A percentile compares a stretch with the other conserved stretches of the same genome.
Evolutionary conservation across 2,888 invertebrate genomes (phyloP).

Genomic region (Xestia rhomboidea): DNA sequence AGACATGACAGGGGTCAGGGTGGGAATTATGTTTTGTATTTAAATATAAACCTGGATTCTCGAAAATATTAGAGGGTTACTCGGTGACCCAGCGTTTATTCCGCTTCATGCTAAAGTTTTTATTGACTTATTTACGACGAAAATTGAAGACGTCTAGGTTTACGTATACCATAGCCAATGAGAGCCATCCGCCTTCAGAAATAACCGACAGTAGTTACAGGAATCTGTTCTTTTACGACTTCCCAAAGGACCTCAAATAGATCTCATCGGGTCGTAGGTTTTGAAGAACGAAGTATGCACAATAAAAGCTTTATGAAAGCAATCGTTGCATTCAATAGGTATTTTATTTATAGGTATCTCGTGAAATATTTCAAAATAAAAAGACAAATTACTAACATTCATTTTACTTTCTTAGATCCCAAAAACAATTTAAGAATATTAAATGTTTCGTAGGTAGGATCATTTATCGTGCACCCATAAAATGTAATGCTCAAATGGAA

Average conservation of each 20-base stretch:
- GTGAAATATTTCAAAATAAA: background rate
- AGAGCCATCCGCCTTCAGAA: background rate
- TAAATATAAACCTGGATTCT: background rate
- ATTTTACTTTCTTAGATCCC: background rate
- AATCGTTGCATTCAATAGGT: background rate
- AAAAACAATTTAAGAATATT: slow-evolving; percentile 33
- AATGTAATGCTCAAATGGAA: slow-evolving; percentile 33
- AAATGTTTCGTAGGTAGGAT: slow-evolving; percentile 36
- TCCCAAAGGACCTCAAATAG: background rate
- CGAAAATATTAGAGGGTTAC: background rate
- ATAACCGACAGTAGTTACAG: background rate
- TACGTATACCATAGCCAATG: too few relatives aligned
- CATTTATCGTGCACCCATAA: slow-evolving; percentile 39
- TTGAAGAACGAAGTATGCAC: background rate
- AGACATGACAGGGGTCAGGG: slow-evolving; percentile 11
- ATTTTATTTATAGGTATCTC: background rate
- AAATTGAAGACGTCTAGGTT: background rate
- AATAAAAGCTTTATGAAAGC: background rate
- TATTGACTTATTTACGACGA: background rate
- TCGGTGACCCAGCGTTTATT: background rate
- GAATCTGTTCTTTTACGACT: background rate
- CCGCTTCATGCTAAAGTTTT: background rate
- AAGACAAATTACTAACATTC: background rate
- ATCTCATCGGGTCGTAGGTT: background rate
- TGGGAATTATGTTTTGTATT: background rate